Evolutionary conservation across 2,797 vertebrate species (phyloP).

Genomic region (Sciurus vulgaris): DNA sequence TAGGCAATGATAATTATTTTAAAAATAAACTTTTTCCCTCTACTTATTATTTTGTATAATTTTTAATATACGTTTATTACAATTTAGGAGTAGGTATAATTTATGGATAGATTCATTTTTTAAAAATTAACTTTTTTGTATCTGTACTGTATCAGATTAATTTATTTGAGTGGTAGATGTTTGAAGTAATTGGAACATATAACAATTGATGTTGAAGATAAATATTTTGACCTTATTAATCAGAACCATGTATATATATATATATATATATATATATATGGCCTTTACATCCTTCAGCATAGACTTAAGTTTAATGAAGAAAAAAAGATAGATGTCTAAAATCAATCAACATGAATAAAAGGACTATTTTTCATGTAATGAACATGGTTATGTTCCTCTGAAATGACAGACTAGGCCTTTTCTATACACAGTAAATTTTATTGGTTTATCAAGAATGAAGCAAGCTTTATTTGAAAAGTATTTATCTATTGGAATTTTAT

Average conservation of each 20-base stretch:
- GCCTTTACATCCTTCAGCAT: conserved; percentile 31
- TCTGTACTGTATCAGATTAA: neutral
- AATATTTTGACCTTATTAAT: conserved; percentile 50
- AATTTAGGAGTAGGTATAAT: conserved; percentile 21
- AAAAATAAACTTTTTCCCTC: neutral
- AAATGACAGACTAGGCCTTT: neutral
- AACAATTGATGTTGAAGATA: neutral
- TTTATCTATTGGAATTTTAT: conserved; percentile 54
- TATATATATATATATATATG: neutral
- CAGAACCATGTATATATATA: neutral
- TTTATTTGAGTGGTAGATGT: conserved; percentile 28
- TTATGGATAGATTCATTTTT: conserved; percentile 23
- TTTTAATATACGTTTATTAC: conserved; percentile 29
- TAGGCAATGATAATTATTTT: neutral
- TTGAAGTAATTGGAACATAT: conserved; percentile 19
- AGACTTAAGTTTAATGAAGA: conserved; percentile 4
- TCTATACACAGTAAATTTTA: conserved; percentile 5
- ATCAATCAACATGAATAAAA: neutral
- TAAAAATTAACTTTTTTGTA: neutral
- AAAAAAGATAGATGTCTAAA: neutral
- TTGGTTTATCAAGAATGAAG: neutral
- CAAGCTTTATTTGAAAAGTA: conserved; percentile 49
- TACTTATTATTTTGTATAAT: neutral
- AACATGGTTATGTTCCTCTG: neutral
- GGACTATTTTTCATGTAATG: conserved; percentile 38